A percentile compares a stretch with the other conserved stretches of the same genome.
These are phyloP conservation scores for Actinia equina DNA, from an alignment of 64 coral and sea anemone species.

Conservation along the genomic window DNA sequence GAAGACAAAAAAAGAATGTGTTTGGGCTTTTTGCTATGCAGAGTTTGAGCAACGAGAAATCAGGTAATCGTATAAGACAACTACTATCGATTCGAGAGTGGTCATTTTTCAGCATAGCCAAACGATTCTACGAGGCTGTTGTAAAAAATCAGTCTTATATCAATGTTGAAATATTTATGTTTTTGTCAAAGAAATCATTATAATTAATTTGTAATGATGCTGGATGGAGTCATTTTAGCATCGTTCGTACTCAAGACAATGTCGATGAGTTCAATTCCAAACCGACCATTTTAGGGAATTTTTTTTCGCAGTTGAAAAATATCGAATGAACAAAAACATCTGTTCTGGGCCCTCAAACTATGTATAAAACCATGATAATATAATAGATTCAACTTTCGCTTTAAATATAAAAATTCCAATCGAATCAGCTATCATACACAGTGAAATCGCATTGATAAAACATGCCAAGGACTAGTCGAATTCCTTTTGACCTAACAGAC, in stretches of 20 bases:
- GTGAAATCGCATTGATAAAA: not conserved
- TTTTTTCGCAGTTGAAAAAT: not conserved
- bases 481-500: not conserved
- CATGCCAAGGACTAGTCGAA: not conserved
- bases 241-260: not conserved
- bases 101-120: not conserved
- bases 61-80: not conserved
- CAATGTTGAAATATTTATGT: not conserved
- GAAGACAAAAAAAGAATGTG: not conserved
- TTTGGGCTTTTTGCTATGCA: not conserved
- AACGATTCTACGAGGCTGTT: not conserved
- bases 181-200: not conserved
- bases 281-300: not conserved
- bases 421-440: not conserved
- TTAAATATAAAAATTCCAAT: not conserved
- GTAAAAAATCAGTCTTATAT: not conserved
- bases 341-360: not conserved
- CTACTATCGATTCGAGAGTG: not conserved
- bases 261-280: not conserved
- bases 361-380: conserved; percentile 1
- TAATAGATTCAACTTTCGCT: not conserved
- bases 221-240: not conserved
- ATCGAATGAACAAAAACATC: not conserved
- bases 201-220: conserved; percentile 11
- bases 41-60: not conserved